phyloP scores from a whole-genome alignment of 92 coral and sea anemone species.

The Desmophyllum pertusum region DNA sequence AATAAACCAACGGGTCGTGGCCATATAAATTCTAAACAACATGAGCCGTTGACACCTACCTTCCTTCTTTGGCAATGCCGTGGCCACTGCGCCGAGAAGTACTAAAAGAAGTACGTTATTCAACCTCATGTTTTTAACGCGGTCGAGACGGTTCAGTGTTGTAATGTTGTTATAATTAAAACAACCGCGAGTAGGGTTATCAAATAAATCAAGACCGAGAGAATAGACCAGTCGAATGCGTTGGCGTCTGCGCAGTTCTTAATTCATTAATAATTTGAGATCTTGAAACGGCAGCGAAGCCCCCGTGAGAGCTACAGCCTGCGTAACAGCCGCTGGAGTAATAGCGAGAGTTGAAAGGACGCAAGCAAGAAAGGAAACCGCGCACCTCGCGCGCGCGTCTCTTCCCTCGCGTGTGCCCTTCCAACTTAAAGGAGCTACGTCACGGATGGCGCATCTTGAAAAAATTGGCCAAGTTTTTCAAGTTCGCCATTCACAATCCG shows the following conservation, averaged over 20 bases:
- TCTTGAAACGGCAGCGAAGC: background rate
- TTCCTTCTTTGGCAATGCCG: constrained; percentile 24
- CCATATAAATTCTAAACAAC: background rate
- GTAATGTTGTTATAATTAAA: background rate
- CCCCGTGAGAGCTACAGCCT: no score
- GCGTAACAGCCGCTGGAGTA: no score
- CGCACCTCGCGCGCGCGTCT: no score
- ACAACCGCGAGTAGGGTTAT: background rate
- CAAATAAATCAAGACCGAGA: background rate
- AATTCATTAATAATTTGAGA: background rate
- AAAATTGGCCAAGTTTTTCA: no score
- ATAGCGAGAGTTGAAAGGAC: no score
- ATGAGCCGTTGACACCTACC: constrained; percentile 10
- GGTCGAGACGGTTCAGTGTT: background rate
- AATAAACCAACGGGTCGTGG: constrained; percentile 4
- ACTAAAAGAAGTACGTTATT: background rate
- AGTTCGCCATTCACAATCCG: no score
- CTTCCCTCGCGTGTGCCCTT: no score
- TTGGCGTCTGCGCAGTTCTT: constrained; percentile 19
- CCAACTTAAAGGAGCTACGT: no score
- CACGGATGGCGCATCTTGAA: no score
- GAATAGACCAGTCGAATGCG: background rate
- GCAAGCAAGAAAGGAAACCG: no score
- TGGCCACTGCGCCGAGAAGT: background rate
- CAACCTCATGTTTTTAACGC: constrained; percentile 18